These are phyloP conservation scores for Sabatieria punctata DNA, from an alignment of 2,888 invertebrate genomes.

Conservation along the genomic window DNA sequence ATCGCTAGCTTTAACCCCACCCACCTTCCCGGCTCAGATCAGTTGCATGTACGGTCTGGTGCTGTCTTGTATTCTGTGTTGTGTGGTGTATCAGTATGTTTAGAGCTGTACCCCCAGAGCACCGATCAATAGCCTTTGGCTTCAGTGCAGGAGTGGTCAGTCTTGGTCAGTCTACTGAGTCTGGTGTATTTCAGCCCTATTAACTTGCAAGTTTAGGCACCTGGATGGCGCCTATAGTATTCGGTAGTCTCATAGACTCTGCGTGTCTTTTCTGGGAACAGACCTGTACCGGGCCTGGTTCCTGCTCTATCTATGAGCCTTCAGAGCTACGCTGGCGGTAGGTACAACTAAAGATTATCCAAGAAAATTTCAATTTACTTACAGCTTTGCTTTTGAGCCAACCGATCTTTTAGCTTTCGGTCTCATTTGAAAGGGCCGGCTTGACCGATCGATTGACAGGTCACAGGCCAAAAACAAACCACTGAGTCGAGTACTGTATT, in stretches of 20 bases:
- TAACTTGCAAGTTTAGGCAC: conserved; percentile 17
- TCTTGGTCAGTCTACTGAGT: conserved; percentile 17
- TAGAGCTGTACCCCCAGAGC: conserved; percentile 25
- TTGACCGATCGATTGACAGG: too few species aligned
- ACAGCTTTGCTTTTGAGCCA: too few species aligned
- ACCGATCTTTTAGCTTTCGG: too few species aligned
- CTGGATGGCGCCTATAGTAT: conserved; percentile 33
- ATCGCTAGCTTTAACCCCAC: too few species aligned
- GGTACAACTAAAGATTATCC: too few species aligned
- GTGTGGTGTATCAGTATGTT: not conserved
- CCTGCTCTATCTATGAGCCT: conserved; percentile 34
- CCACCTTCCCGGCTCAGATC: not conserved
- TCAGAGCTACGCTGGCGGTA: conserved; percentile 25
- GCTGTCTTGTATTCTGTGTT: too few species aligned
- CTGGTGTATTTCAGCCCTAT: not conserved
- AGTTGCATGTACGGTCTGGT: too few species aligned
- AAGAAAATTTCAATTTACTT: too few species aligned
- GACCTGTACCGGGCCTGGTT: conserved; percentile 27
- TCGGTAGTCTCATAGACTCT: conserved; percentile 33
- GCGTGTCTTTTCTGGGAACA: conserved; percentile 33
- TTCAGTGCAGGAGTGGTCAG: conserved; percentile 28
- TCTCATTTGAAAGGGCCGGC: too few species aligned
- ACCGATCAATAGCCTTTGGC: conserved; percentile 24
- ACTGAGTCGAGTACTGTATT: too few species aligned
- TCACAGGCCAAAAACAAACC: too few species aligned